Evolutionary conservation across 1,140 invertebrate species (phyloP).

Genomic region (Pogonomyrmex barbatus): DNA sequence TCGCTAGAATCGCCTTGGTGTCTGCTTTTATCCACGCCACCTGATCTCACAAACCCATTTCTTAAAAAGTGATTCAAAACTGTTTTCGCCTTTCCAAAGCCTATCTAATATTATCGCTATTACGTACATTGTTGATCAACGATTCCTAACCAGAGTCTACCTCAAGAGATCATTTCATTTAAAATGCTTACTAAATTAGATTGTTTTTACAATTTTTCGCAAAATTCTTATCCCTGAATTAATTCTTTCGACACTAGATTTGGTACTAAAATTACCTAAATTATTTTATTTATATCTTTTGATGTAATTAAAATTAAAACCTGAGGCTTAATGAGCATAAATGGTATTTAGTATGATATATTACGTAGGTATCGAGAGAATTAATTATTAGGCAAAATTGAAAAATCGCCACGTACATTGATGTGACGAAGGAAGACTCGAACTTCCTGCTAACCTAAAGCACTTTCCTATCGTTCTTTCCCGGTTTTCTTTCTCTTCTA

Average conservation of each 20-base stretch:
- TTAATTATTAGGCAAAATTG: conserved; percentile 10
- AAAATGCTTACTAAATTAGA: neutral
- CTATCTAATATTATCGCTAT: conserved; percentile 37
- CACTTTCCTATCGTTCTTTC: conserved; percentile 10
- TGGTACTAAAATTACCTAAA: neutral
- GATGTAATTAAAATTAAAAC: neutral
- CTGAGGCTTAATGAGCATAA: neutral
- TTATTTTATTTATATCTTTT: neutral
- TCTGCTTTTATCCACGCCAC: conserved; percentile 97
- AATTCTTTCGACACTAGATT: conserved; percentile 26
- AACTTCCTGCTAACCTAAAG: conserved; percentile 11
- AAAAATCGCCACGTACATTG: neutral
- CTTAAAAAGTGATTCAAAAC: conserved; percentile 54
- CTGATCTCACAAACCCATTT: conserved; percentile 86
- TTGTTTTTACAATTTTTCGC: neutral
- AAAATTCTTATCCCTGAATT: neutral
- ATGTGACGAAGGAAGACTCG: neutral
- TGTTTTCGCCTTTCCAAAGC: conserved; percentile 3
- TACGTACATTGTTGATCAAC: conserved; percentile 23
- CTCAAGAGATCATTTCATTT: neutral
- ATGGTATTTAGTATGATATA: neutral
- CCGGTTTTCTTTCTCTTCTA: neutral
- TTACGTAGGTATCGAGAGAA: neutral
- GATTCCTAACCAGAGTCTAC: conserved; percentile 15
- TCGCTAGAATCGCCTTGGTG: conserved; percentile 95